Base-by-base conservation (phyloP, 2,888 invertebrate species). In the Caenorhabditis imperialis region DNA sequence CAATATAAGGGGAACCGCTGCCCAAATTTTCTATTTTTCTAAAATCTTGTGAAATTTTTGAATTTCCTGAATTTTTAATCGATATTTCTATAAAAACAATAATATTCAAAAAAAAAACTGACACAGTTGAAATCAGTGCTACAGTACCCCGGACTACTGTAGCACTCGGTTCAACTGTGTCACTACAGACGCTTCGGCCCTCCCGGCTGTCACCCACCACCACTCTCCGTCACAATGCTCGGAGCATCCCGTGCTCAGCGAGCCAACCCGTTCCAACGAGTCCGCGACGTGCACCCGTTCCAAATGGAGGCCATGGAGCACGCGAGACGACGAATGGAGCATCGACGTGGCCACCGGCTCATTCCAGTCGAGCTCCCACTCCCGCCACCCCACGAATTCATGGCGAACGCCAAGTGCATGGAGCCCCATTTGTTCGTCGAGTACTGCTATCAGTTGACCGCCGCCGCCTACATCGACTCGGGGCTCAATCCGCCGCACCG, bases 401-500 rank as follows among this genome's bases (percentile, higher is more conserved):
- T 74, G 55, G 62, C 57, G 18, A 74, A 74, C 30, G 69, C 69
- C 14, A 74, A 69, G 40, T 50, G 69, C 18, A 62, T 74, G 74
- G 67, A 69, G 18, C 74, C 74, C n/a, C 74, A 74, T 47, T 16
- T 69, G 14, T 74, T 69, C 42, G 37, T 74, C n/a, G 74, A 74
- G 48, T 74, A 74, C 33, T 74, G 74, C 25, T 74, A 74, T 57
- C 67, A 74, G 27, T 22, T 74, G 35, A 74, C 74, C 3, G 74
- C 74, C 12, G 74, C 67, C 22, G 74, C 67, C n/a, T 74, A 74
- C 48, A 23, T 61, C 3, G 74, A 74, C 37, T 53, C 51, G 27
- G 74, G 74, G 6, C 38, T 74, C 33, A 74, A 69, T 23, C 69
- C 67, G 18, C 74, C 74, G 20, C 50, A 51, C 47, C 67, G 74